A percentile compares a stretch with the other conserved stretches of the same genome.
These are phyloP conservation scores for Notocelia uddmanniana DNA, from an alignment of 2,888 invertebrate genomes.

Conservation along the genomic window DNA sequence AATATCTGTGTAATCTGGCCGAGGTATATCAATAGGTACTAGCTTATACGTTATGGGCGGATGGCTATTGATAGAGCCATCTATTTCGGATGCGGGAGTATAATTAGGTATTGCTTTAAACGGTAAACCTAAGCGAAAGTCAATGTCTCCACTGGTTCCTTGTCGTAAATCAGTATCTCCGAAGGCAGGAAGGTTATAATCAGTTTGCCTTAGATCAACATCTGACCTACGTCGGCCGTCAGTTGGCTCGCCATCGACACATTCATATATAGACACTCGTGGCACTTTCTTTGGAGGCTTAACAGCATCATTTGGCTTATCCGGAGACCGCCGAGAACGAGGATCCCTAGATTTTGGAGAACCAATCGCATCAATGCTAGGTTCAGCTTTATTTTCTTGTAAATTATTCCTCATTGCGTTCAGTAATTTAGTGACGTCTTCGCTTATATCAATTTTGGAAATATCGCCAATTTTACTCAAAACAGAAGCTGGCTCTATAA, in stretches of 20 bases:
- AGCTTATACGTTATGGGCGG: slow-evolving; percentile 90
- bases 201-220: slow-evolving; percentile 82
- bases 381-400: slow-evolving; percentile 68
- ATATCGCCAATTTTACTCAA: slow-evolving; percentile 89
- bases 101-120: slow-evolving; percentile 94
- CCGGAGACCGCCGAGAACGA: slow-evolving; percentile 73
- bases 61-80: slow-evolving; percentile 92
- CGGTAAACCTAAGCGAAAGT: slow-evolving; percentile 90
- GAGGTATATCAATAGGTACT: slow-evolving; percentile 87
- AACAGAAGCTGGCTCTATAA: slow-evolving; percentile 81
- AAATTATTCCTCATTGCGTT: slow-evolving; percentile 86
- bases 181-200: slow-evolving; percentile 84
- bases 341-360: slow-evolving; percentile 74
- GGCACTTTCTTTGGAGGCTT: slow-evolving; percentile 64
- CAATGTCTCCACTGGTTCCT: slow-evolving; percentile 88
- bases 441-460: slow-evolving; percentile 90
- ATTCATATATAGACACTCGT: slow-evolving; percentile 86
- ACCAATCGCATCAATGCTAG: slow-evolving; percentile 58
- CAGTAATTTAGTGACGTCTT: slow-evolving; percentile 89
- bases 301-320: slow-evolving; percentile 63
- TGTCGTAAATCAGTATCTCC: slow-evolving; percentile 89
- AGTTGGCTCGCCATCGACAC: slow-evolving; percentile 84
- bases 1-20: slow-evolving; percentile 91
- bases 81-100: slow-evolving; percentile 94
- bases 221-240: slow-evolving; percentile 80